Conservation (phyloP, 2,797 vertebrate species). For the Cuniculus paca region DNA sequence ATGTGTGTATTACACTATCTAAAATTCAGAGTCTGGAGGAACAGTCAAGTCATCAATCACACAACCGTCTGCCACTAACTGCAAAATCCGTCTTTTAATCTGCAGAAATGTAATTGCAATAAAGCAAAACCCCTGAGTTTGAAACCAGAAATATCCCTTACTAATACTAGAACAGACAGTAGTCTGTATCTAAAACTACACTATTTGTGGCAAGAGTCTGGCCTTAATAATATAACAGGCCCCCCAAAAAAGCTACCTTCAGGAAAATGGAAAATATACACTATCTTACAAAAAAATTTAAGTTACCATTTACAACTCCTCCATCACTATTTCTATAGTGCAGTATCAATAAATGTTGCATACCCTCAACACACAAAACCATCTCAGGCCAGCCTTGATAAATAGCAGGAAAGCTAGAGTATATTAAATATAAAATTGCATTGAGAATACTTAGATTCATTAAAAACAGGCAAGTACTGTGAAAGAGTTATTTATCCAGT, state of each 20-base stretch:
- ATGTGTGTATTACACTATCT: conserved; percentile 39
- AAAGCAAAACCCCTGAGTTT: conserved; percentile 88
- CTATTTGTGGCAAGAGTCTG: conserved; percentile 89
- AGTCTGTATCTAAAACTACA: conserved; percentile 93
- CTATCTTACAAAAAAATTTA: conserved; percentile 87
- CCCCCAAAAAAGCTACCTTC: conserved; percentile 80
- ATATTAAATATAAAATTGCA: conserved; percentile 91
- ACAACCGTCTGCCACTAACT: conserved; percentile 70
- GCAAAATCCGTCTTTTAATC: conserved; percentile 76
- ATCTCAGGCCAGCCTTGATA: conserved; percentile 89
- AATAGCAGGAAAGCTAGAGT: conserved; percentile 89
- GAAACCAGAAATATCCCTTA: conserved; percentile 97
- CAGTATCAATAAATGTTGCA: conserved; percentile 88
- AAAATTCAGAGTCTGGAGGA: conserved; percentile 70
- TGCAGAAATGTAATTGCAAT: conserved; percentile 76
- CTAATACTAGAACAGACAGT: conserved; percentile 95
- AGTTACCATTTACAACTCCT: conserved; percentile 88
- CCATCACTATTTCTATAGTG: conserved; percentile 87
- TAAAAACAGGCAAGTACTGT: conserved; percentile 89
- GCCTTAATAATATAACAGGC: conserved; percentile 85
- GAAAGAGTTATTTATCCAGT: conserved; percentile 87
- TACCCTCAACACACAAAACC: conserved; percentile 87
- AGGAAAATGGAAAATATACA: conserved; percentile 87
- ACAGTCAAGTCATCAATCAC: conserved; percentile 60
- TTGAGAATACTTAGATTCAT: conserved; percentile 90